These are phyloP conservation scores for Cyclura pinguis DNA, from an alignment of 2,797 vertebrate species.

Conservation along the genomic window DNA sequence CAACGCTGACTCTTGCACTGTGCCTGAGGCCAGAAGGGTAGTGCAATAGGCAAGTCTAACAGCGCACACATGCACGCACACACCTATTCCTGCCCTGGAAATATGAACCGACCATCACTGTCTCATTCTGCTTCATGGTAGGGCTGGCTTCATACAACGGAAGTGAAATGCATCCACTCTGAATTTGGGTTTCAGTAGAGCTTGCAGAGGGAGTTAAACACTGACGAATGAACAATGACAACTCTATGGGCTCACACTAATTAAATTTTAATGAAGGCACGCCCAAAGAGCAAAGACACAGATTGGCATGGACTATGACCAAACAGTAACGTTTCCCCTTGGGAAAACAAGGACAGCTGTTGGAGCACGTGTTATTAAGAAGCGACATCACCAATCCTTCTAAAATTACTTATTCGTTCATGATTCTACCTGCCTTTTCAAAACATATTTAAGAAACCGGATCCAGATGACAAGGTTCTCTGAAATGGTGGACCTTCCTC, in stretches of 20 bases:
- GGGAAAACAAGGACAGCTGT: neutral
- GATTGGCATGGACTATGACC: neutral
- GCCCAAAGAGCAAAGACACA: neutral
- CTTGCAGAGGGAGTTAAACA: neutral
- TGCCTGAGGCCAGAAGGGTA: no score
- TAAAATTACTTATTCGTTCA: neutral
- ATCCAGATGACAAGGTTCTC: neutral
- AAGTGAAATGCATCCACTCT: no score
- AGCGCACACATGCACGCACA: no score
- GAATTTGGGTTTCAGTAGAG: neutral
- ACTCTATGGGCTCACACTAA: neutral
- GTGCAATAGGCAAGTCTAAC: no score
- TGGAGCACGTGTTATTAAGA: no score
- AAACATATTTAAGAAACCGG: neutral
- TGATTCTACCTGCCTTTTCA: neutral
- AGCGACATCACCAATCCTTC: no score
- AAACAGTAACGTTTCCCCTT: neutral
- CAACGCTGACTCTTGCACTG: no score
- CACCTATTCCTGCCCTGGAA: no score
- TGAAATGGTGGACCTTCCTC: no score
- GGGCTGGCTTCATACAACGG: no score
- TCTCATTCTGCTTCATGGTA: no score
- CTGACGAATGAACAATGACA: neutral
- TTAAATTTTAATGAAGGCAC: neutral
- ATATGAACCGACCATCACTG: no score